phyloP scores from a whole-genome alignment of 2,888 invertebrate species.

The Dryadula phaetusa region DNA sequence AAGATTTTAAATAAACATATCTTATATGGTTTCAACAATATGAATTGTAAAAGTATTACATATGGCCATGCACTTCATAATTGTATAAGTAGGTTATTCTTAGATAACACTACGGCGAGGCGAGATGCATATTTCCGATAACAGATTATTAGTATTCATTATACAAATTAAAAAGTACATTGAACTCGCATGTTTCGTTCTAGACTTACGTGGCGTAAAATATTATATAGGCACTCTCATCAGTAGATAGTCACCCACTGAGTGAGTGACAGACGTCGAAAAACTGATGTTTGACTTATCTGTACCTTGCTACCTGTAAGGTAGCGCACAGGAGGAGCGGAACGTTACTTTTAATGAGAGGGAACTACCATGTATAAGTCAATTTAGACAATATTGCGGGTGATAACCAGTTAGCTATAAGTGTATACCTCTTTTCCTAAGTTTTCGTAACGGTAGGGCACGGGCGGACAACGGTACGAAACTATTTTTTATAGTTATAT shows the following conservation, averaged over 20 bases:
- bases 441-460: no score
- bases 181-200: conserved; percentile 17
- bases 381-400: no score
- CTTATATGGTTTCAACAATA: conserved; percentile 31
- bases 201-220: not conserved
- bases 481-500: not conserved
- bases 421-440: no score
- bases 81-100: conserved; percentile 24
- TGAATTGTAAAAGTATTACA: conserved; percentile 24
- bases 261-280: no score
- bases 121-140: conserved; percentile 36
- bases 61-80: conserved; percentile 30
- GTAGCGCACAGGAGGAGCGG: no score
- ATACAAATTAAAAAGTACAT: conserved; percentile 30
- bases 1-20: conserved; percentile 6
- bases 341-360: no score
- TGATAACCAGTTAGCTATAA: no score
- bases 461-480: no score
- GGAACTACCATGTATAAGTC: no score
- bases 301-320: no score
- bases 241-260: no score
- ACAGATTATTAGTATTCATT: conserved; percentile 37
- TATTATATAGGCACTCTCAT: not conserved
- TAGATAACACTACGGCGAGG: conserved; percentile 19
- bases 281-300: no score